Percentiles rank a stretch among this genome's conserved stretches.
Evolutionary conservation across 2,797 vertebrate species (phyloP).

Genomic region (Urosaurus nigricauda): DNA sequence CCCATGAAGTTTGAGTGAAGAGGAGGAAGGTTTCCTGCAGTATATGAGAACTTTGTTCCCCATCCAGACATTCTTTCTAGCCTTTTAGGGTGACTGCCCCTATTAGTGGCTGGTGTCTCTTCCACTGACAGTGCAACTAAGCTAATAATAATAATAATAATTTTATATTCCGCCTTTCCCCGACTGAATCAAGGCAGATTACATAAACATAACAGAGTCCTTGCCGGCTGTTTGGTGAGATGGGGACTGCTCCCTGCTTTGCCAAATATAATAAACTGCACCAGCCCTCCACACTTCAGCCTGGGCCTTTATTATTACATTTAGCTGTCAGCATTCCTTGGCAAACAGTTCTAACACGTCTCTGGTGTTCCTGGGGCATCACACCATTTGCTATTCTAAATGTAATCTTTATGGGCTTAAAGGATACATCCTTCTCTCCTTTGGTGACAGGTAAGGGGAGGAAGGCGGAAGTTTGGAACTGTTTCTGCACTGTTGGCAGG

Average conservation of each 20-base stretch:
- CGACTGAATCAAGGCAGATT: no score
- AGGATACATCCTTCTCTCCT: neutral
- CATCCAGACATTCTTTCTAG: no score
- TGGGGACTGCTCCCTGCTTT: neutral
- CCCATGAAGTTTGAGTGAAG: neutral
- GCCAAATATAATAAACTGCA: neutral
- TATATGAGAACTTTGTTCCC: neutral
- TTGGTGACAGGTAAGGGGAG: neutral
- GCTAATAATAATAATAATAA: no score
- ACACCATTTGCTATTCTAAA: neutral
- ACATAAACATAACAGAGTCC: neutral
- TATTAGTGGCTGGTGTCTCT: neutral
- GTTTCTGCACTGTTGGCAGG: neutral
- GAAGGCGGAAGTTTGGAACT: no score
- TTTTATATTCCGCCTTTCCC: no score
- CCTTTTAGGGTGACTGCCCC: no score
- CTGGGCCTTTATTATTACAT: conserved; percentile 21
- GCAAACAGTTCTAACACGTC: conserved; percentile 10
- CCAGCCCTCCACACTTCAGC: neutral
- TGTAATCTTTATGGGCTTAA: neutral
- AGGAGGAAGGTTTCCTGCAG: no score
- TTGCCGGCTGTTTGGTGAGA: neutral
- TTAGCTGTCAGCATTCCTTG: conserved; percentile 7
- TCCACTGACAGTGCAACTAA: neutral
- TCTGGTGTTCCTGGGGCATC: neutral